Percentiles rank a stretch among this genome's conserved stretches.
Evolutionary conservation across 2,797 vertebrate species (phyloP).

Genomic region (Gallinago stenura): DNA sequence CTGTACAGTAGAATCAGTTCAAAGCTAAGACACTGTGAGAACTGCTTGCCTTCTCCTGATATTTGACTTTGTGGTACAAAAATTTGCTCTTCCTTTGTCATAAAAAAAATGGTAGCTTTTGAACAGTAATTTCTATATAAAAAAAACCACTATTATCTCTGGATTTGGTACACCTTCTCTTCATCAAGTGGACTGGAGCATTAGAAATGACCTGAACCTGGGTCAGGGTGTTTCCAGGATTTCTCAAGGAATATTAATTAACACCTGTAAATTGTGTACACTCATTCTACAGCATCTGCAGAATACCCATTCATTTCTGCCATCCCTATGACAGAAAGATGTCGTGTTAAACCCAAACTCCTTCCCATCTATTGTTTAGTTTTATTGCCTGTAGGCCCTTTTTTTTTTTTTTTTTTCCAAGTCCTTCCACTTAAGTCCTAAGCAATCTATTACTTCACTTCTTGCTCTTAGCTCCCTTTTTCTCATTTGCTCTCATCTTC

Average conservation of each 20-base stretch:
- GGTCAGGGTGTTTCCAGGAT: neutral
- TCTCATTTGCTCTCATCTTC: neutral
- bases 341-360: neutral
- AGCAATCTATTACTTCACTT: neutral
- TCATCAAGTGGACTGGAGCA: neutral
- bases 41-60: fast-evolving
- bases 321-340: neutral
- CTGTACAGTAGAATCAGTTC: neutral
- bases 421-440: neutral
- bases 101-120: neutral
- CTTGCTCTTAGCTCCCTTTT: neutral
- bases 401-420: too few species aligned
- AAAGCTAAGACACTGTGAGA: neutral
- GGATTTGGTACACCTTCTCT: neutral
- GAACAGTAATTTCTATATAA: neutral
- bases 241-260: neutral
- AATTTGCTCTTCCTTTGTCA: neutral
- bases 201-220: neutral
- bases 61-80: neutral
- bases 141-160: neutral
- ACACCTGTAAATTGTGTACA: neutral
- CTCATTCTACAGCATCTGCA: neutral
- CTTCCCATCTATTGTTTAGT: neutral
- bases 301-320: too few species aligned
- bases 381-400: neutral